These are phyloP conservation scores for Bradypodion pumilum DNA, from an alignment of 2,797 vertebrate genomes.

Conservation along the genomic window DNA sequence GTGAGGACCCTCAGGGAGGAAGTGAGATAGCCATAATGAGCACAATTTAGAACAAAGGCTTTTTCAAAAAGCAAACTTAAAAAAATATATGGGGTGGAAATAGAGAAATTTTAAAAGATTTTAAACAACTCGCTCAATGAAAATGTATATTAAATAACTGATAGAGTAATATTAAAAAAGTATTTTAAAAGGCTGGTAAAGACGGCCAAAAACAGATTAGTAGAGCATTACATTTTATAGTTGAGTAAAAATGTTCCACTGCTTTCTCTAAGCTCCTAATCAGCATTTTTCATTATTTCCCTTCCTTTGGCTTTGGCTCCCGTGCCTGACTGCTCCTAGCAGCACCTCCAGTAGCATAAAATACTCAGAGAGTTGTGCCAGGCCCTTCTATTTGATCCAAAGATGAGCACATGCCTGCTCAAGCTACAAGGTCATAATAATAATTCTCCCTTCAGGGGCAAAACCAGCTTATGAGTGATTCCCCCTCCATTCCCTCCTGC, in stretches of 20 bases:
- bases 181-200: slow-evolving; percentile 70
- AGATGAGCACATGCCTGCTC: slow-evolving; percentile 46
- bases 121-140: slow-evolving; percentile 53
- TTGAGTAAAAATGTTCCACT: slow-evolving; percentile 73
- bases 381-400: slow-evolving; percentile 55
- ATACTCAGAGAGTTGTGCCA: slow-evolving; percentile 55
- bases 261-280: slow-evolving; percentile 73
- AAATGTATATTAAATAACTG: slow-evolving; percentile 57
- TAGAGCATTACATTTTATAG: slow-evolving; percentile 74
- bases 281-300: slow-evolving; percentile 77
- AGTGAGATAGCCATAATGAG: neutral
- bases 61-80: neutral
- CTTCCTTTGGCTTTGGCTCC: slow-evolving; percentile 65
- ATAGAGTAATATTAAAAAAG: slow-evolving; percentile 57
- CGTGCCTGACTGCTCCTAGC: slow-evolving; percentile 67
- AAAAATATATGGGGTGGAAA: neutral
- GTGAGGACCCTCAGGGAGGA: neutral
- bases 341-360: slow-evolving; percentile 61
- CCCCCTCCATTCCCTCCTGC: slow-evolving; percentile 48
- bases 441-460: slow-evolving; percentile 64
- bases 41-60: neutral
- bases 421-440: slow-evolving; percentile 59
- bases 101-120: slow-evolving; percentile 29
- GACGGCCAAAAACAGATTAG: slow-evolving; percentile 73
- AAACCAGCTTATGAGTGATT: slow-evolving; percentile 64